Base-by-base conservation (phyloP, 2,113 vertebrate genomes). In the Coptodon rendalli region DNA sequence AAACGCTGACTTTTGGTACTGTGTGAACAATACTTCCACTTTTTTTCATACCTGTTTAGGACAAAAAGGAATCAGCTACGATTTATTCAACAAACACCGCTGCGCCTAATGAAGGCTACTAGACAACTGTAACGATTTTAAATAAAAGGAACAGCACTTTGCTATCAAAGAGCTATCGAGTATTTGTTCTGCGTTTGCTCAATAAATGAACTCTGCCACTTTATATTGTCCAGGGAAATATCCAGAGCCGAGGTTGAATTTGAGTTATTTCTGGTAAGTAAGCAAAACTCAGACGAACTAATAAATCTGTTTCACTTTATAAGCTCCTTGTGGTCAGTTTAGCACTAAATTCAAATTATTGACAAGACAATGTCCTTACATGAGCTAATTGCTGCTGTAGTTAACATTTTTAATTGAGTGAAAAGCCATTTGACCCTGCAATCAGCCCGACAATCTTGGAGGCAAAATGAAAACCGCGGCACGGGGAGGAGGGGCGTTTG, bases 401-500 rank as follows among this genome's bases (percentile, higher is more conserved):
- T 84, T 80, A 53, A 66, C 48, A 78, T 86, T 86, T 93, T 78
- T 34, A 78, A 78, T 78, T 34, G 73, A 78, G 73, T 80, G 82
- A 59, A 11, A 57, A 85, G 81, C 81, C 79, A 4, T 81, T 83
- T 81, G 81, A 84, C 59, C 83, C 68, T 2, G 66, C 17, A 53
- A 78, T 86, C 91, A 84, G 56, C 54, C 78, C 7, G 4, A 22
- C 29, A 22, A 57, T 86, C 76, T 78, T n/a, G 45, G 73, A 0
- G 73, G 45, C 73, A 52, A 31, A 52, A 78, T 80, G 71, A 73
- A 87, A 56, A 82, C 19, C 5, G 2, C 1, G 6, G n/a, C 10
- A n/a, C 34, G 1, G 27, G 40, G 57, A 19, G 19, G 17, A 6
- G 27, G 40, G 10, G 57, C 14, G 19, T 24, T 17, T 14, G 66